These are phyloP conservation scores for Stegostoma tigrinum DNA, from an alignment of 2,113 vertebrate species.

Conservation along the genomic window DNA sequence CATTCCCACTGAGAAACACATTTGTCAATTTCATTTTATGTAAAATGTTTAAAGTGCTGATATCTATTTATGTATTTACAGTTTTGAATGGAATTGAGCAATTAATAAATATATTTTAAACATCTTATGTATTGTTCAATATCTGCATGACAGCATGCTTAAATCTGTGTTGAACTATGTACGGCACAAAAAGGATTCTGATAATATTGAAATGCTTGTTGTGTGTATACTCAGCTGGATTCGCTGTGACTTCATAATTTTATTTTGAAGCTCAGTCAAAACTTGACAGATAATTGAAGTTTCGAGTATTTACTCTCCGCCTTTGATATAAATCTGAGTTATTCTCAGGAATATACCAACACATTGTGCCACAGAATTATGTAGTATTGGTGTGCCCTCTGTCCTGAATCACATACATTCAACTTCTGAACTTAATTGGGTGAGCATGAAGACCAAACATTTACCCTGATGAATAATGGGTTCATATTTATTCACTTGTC, in stretches of 20 bases:
- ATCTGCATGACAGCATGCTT: neutral
- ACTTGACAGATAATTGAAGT: neutral
- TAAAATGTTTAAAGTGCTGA: neutral
- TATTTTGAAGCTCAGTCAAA: neutral
- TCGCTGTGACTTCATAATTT: neutral
- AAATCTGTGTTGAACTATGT: neutral
- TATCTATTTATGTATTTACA: neutral
- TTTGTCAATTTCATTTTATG: neutral
- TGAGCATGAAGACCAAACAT: neutral
- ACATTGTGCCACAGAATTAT: neutral
- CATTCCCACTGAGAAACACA: neutral
- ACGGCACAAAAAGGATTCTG: neutral
- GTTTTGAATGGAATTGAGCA: neutral
- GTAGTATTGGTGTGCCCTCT: neutral
- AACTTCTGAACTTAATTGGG: neutral
- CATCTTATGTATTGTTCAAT: neutral
- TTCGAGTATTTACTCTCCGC: neutral
- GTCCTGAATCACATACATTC: neutral
- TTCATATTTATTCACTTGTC: neutral
- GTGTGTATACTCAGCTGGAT: neutral
- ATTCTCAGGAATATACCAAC: neutral
- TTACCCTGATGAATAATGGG: neutral
- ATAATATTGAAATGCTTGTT: constrained; percentile 11
- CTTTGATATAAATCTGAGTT: neutral
- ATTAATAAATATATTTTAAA: constrained; percentile 10